Evolutionary conservation across 2,888 invertebrate species (phyloP), one percentile per base, ranked within the genome.

Genomic region (Parapristionchus giblindavisi): DNA sequence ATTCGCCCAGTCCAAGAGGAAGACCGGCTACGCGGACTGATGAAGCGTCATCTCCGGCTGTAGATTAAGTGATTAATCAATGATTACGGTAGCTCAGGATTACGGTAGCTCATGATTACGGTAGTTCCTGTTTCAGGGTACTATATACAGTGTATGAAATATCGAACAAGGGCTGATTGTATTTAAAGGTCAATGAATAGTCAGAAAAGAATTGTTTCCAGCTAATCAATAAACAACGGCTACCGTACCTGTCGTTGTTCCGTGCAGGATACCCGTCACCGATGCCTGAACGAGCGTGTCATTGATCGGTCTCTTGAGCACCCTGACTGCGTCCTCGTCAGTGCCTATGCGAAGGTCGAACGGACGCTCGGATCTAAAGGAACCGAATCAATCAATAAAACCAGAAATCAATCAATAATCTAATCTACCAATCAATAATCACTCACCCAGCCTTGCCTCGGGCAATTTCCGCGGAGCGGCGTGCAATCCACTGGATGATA

Each of bases 401-500:
- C 11, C 14, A 11, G 21, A 14, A 48, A 48, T 48, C 29, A 61
- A 36, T 24, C 3, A 38, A 2, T 36, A n/a, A 34, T 29, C 21
- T 27, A 8, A 36, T 34, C 60, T 14, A 60, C 17, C 32, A 11
- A 36, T 6, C 21, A 4, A n/a, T 8, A 14, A 21, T 29, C 1
- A 24, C 72, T 61, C 5, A 73, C 43, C 73, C 52, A 38, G 36
- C 40, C 76, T 76, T 73, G 60, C 40, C 75, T 74, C 56, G 36
- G 11, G 63, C 75, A 29, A 82, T 51, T 38, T 83, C 79, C 27
- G 76, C 71, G 48, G 83, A 70, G 8, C 82, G 77, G 32, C 82
- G 79, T 3, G 76, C 61, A 40, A 82, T 79, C 74, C 79, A 82
- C 72, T 82, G 82, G 63, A 83, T 83, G 70, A 82, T 80, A 71